Percentiles rank a stretch among this genome's conserved stretches.
Evolutionary conservation across 2,888 invertebrate species (phyloP).

Genomic region (Belgica antarctica): DNA sequence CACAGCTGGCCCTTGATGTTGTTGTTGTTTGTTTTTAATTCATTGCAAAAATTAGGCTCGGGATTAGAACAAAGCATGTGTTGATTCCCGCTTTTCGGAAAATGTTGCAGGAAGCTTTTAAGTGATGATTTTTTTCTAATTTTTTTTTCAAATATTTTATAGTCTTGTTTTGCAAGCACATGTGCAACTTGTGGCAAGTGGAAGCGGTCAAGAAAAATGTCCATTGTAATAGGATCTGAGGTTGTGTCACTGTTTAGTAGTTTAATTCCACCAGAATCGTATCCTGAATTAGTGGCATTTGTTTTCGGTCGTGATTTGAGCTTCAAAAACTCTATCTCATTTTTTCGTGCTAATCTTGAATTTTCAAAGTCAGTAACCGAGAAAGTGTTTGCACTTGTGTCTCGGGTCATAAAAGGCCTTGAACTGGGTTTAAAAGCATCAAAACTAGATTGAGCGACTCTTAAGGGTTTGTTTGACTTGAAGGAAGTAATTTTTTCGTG

Average conservation of each 20-base stretch:
- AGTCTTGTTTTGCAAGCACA: slow-evolving; percentile 21
- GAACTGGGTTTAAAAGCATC: slow-evolving; percentile 54
- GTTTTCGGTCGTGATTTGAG: too few species aligned
- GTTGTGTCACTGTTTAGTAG: too few species aligned
- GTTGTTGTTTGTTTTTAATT: neutral
- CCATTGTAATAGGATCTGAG: slow-evolving; percentile 53
- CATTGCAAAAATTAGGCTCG: neutral
- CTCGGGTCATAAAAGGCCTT: slow-evolving; percentile 55
- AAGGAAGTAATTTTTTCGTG: slow-evolving; percentile 47
- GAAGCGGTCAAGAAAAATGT: slow-evolving; percentile 53
- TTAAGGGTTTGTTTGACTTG: slow-evolving; percentile 49
- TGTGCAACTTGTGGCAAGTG: slow-evolving; percentile 53
- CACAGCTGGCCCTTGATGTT: slow-evolving; percentile 52
- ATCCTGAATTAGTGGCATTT: too few species aligned
- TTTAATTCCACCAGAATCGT: too few species aligned
- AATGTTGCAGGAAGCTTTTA: too few species aligned
- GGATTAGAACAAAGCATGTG: too few species aligned
- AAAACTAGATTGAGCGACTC: slow-evolving; percentile 48
- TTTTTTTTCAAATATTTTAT: neutral
- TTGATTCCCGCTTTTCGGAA: too few species aligned
- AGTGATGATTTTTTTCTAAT: slow-evolving; percentile 15
- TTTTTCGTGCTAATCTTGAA: slow-evolving; percentile 54
- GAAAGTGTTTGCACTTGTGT: slow-evolving; percentile 56
- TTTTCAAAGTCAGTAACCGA: slow-evolving; percentile 56
- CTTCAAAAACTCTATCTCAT: slow-evolving; percentile 54